phyloP scores from a whole-genome alignment of 1,140 invertebrate species.

The Chrysopa pallens region DNA sequence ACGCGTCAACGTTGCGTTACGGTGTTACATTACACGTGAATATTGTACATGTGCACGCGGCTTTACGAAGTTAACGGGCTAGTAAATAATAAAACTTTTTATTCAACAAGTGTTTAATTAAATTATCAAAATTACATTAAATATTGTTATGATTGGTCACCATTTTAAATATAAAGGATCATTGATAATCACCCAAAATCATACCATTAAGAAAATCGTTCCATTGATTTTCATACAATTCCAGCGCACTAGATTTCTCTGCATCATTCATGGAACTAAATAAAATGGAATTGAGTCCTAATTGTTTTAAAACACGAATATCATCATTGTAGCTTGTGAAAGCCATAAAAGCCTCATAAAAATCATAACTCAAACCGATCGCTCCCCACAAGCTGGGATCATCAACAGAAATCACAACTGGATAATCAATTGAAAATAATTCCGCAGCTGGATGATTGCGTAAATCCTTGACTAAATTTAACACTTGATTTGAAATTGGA shows the following conservation, averaged over 20 bases:
- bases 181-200: too few species aligned
- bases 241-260: slow-evolving; percentile 11
- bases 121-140: too few species aligned
- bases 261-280: slow-evolving; percentile 24
- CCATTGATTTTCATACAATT: too few species aligned
- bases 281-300: slow-evolving; percentile 50
- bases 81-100: too few species aligned
- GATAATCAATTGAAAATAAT: slow-evolving; percentile 40
- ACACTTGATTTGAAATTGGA: slow-evolving; percentile 62
- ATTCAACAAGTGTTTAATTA: too few species aligned
- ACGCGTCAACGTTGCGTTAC: too few species aligned
- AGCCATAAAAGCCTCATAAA: slow-evolving; percentile 55
- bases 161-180: too few species aligned
- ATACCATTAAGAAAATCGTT: too few species aligned
- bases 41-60: too few species aligned
- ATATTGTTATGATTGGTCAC: too few species aligned
- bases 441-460: slow-evolving; percentile 60
- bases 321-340: slow-evolving; percentile 40
- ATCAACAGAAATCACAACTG: slow-evolving; percentile 42
- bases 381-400: slow-evolving; percentile 50
- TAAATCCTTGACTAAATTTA: slow-evolving; percentile 55
- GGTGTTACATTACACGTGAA: too few species aligned
- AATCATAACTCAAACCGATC: slow-evolving; percentile 45
- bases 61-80: too few species aligned
- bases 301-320: slow-evolving; percentile 41